These are phyloP conservation scores for Rhynchopsitta pachyrhyncha DNA, from an alignment of 2,113 vertebrate genomes.

Conservation along the genomic window DNA sequence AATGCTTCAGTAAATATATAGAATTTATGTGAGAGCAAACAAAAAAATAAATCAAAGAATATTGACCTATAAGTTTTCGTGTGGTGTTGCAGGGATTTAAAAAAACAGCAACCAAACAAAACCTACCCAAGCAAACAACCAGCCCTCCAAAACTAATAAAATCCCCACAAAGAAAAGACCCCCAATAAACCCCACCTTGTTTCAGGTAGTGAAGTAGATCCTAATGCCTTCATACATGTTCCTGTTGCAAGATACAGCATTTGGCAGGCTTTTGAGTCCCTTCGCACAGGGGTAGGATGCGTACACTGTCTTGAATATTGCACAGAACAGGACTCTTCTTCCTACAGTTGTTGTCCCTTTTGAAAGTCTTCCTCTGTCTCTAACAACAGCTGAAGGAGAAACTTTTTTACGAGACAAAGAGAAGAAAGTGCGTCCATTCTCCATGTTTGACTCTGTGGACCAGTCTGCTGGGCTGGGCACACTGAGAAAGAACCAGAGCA, in stretches of 20 bases:
- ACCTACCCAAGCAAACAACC: neutral
- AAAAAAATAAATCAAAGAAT: neutral
- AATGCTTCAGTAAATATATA: neutral
- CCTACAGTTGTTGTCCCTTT: neutral
- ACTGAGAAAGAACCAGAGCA: slow-evolving; percentile 95
- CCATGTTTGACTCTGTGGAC: slow-evolving; percentile 92
- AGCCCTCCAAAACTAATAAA: neutral
- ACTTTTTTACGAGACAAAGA: slow-evolving; percentile 80
- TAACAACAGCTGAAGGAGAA: slow-evolving; percentile 74
- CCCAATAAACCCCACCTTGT: fast-evolving
- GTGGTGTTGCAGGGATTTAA: neutral
- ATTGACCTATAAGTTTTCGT: neutral
- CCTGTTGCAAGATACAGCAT: neutral
- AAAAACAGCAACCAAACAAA: neutral
- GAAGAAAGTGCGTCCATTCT: slow-evolving; percentile 88
- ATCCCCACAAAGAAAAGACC: neutral
- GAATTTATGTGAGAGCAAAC: neutral
- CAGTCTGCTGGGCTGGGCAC: slow-evolving; percentile 69
- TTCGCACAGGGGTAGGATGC: neutral
- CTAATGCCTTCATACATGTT: neutral
- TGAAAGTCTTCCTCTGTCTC: neutral
- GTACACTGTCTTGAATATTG: neutral
- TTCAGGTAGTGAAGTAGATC: neutral
- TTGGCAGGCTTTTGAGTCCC: neutral
- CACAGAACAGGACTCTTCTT: neutral